phyloP scores from a whole-genome alignment of 2,797 vertebrate genomes.

The Pseudopleuronectes americanus region DNA sequence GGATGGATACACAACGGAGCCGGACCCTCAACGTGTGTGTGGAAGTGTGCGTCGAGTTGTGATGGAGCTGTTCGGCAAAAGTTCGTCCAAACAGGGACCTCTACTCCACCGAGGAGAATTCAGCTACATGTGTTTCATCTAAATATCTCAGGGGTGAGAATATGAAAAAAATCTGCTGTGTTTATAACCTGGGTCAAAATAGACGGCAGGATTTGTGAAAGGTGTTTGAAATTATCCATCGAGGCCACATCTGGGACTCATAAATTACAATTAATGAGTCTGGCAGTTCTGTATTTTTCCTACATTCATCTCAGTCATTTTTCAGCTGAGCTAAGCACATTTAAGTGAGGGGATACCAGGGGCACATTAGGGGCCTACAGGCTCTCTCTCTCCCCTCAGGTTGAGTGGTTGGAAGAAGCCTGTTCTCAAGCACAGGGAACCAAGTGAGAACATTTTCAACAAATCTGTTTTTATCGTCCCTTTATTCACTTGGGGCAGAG shows the following conservation, averaged over 20 bases:
- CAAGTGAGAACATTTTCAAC: too few species aligned
- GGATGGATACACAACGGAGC: constrained; percentile 15
- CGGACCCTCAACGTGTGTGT: not conserved
- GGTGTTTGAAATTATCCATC: constrained; percentile 34
- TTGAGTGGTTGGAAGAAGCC: too few species aligned
- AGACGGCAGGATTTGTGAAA: constrained; percentile 20
- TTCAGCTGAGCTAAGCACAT: constrained; percentile 47
- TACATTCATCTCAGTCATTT: constrained; percentile 10
- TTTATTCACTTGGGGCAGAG: too few species aligned
- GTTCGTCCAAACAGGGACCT: not conserved
- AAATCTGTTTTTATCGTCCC: too few species aligned
- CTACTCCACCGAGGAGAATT: not conserved
- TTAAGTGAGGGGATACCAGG: constrained; percentile 40
- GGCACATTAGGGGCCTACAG: constrained; percentile 33
- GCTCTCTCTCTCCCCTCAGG: not conserved
- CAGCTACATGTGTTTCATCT: not conserved
- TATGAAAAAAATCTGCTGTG: not conserved
- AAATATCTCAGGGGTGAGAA: not conserved
- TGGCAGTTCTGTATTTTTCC: constrained; percentile 29
- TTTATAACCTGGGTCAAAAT: constrained; percentile 21
- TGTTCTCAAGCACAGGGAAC: too few species aligned
- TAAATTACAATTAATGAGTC: constrained; percentile 48
- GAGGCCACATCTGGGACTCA: constrained; percentile 13
- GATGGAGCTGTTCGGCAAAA: not conserved
- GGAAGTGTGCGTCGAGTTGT: not conserved